These are phyloP conservation scores for Cygnus olor DNA, from an alignment of 2,797 vertebrate genomes.

Conservation along the genomic window DNA sequence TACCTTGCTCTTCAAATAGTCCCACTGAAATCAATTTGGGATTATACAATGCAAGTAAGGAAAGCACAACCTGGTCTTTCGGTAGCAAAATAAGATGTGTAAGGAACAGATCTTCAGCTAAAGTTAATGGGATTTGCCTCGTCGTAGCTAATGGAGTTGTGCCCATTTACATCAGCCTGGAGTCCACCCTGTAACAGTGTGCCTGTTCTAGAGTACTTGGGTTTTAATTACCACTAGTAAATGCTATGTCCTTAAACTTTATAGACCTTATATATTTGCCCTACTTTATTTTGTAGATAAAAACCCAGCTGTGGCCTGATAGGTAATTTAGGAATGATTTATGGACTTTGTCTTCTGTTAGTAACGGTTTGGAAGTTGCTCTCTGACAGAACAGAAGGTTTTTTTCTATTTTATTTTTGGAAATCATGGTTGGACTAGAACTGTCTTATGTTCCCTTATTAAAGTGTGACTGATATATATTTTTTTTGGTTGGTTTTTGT, in stretches of 20 bases:
- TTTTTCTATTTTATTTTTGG: constrained; percentile 34
- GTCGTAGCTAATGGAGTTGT: not conserved
- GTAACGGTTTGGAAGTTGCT: constrained; percentile 34
- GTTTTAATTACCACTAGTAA: constrained; percentile 58
- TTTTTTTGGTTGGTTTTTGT: not conserved
- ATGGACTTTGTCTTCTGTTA: constrained; percentile 53
- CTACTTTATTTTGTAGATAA: constrained; percentile 65
- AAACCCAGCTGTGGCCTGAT: constrained; percentile 49
- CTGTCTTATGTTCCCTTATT: constrained; percentile 15
- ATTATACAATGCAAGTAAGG: not conserved
- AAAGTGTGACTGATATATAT: not conserved
- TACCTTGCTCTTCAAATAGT: constrained; percentile 26
- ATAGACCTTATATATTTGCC: constrained; percentile 56
- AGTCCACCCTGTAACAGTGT: not conserved
- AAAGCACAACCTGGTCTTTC: not conserved
- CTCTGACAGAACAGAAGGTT: constrained; percentile 40
- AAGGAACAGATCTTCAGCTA: not conserved
- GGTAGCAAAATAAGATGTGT: constrained; percentile 2
- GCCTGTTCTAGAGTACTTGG: constrained; percentile 21
- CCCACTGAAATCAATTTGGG: constrained; percentile 64
- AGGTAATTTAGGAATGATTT: constrained; percentile 77
- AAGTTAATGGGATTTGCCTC: not conserved
- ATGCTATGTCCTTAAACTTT: constrained; percentile 50
- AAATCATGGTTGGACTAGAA: not conserved
- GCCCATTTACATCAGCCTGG: not conserved